These are phyloP conservation scores for Athene cunicularia DNA, from an alignment of 2,113 vertebrate species.

Conservation along the genomic window DNA sequence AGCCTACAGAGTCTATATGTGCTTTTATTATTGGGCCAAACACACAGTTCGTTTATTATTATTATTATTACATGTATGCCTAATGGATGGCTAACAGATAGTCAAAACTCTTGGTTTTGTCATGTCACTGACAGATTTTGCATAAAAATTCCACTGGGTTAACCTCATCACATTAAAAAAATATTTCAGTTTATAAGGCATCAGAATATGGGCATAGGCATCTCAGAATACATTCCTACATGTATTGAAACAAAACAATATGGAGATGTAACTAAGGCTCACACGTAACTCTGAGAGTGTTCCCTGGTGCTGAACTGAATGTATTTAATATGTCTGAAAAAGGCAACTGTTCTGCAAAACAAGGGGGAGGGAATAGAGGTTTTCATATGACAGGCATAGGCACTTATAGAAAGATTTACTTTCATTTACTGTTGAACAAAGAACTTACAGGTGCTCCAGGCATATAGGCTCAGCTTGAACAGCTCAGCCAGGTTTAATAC, in stretches of 20 bases:
- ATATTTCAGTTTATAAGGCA: neutral
- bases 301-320: neutral
- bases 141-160: slow-evolving; percentile 7
- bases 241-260: neutral
- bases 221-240: neutral
- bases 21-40: neutral
- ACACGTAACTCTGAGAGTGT: neutral
- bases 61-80: neutral
- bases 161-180: neutral
- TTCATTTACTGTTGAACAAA: neutral
- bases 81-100: slow-evolving; percentile 3
- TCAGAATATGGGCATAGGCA: neutral
- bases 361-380: neutral
- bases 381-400: neutral
- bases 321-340: neutral
- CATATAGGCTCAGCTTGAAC: neutral
- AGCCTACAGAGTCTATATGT: neutral
- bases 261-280: neutral
- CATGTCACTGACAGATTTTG: slow-evolving; percentile 24
- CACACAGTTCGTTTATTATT: neutral
- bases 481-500: neutral
- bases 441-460: neutral
- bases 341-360: neutral
- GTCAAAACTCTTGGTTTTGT: neutral
- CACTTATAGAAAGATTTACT: neutral